phyloP scores from a whole-genome alignment of 2,888 invertebrate genomes.

The Geotrupes spiniger region DNA sequence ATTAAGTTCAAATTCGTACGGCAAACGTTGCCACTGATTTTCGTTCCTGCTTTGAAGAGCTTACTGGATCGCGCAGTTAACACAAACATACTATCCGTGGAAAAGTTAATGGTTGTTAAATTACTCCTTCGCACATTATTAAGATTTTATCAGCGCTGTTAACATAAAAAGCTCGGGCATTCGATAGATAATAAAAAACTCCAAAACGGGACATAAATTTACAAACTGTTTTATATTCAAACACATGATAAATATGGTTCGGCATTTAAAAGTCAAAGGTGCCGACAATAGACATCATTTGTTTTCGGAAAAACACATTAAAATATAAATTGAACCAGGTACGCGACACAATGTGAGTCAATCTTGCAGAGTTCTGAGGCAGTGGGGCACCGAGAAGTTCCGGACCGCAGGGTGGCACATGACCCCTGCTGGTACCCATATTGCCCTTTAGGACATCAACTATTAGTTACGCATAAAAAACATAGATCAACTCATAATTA shows the following conservation, averaged over 20 bases:
- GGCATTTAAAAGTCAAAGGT: slow-evolving; percentile 46
- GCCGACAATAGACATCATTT: slow-evolving; percentile 50
- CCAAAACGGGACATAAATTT: too few relatives aligned
- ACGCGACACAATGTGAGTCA: slow-evolving; percentile 47
- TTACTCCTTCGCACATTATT: too few relatives aligned
- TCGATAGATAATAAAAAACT: too few relatives aligned
- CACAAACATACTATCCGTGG: too few relatives aligned
- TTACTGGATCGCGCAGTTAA: too few relatives aligned
- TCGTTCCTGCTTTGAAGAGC: too few relatives aligned
- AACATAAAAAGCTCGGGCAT: too few relatives aligned
- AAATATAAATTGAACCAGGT: slow-evolving; percentile 51
- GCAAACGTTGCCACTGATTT: too few relatives aligned
- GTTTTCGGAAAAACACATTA: slow-evolving; percentile 52
- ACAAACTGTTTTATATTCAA: slow-evolving; percentile 41
- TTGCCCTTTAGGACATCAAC: slow-evolving; percentile 48
- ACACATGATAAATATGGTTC: slow-evolving; percentile 49
- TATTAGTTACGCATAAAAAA: slow-evolving; percentile 41
- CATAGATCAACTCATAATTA: too few relatives aligned
- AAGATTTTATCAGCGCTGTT: too few relatives aligned
- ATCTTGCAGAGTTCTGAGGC: slow-evolving; percentile 29
- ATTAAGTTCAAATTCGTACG: too few relatives aligned
- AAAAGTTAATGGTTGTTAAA: too few relatives aligned
- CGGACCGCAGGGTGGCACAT: slow-evolving; percentile 33
- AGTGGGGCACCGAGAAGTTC: slow-evolving; percentile 32
- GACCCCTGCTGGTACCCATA: slow-evolving; percentile 44